phyloP scores from a whole-genome alignment of 2,113 vertebrate species.

The Cheilinus undulatus region DNA sequence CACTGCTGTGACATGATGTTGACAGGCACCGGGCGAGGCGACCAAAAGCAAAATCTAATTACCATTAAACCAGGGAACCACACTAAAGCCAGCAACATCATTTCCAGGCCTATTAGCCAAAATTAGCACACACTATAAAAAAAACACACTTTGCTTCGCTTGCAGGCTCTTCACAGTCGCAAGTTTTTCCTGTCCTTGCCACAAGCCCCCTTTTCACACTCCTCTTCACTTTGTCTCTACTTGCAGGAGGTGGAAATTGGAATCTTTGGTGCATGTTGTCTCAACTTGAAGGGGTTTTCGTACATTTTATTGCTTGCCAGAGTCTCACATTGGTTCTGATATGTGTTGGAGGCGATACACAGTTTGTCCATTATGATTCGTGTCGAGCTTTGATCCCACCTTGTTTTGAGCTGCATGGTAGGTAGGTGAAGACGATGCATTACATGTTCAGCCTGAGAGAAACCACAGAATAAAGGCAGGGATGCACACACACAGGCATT shows the following conservation, averaged over 20 bases:
- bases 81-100: conserved; percentile 55
- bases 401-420: conserved; percentile 26
- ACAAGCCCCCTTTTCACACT: conserved; percentile 49
- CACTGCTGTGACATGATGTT: conserved; percentile 70
- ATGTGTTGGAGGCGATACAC: conserved; percentile 40
- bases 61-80: conserved; percentile 69
- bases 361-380: conserved; percentile 51
- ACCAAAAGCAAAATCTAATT: conserved; percentile 79
- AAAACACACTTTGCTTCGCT: conserved; percentile 32
- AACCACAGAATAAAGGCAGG: conserved; percentile 10
- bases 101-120: conserved; percentile 71
- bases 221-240: conserved; percentile 34
- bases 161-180: conserved; percentile 36
- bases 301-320: conserved; percentile 19
- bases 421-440: conserved; percentile 34
- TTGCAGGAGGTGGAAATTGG: conserved; percentile 40
- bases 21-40: conserved; percentile 65
- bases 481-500: conserved; percentile 26
- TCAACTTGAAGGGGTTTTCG: conserved; percentile 32
- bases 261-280: conserved; percentile 28
- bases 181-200: conserved; percentile 43
- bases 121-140: conserved; percentile 64
- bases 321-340: conserved; percentile 28
- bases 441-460: conserved; percentile 23
- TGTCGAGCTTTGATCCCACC: conserved; percentile 40